phyloP scores from a whole-genome alignment of 2,797 vertebrate genomes.

The Rhincodon typus region DNA sequence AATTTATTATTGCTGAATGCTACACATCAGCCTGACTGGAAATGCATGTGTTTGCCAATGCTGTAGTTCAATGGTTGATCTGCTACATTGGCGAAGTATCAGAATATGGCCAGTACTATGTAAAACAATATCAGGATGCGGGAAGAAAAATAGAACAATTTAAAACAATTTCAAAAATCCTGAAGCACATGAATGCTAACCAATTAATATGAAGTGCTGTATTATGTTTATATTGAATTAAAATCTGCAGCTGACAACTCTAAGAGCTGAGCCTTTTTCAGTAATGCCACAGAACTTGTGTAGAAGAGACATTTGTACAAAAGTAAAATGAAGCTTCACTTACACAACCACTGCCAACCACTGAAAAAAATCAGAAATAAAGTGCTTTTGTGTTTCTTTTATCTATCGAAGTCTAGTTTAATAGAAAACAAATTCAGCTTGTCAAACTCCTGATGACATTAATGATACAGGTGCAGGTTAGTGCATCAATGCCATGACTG shows the following conservation, averaged over 20 bases:
- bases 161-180: background rate
- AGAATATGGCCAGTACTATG: background rate
- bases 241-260: background rate
- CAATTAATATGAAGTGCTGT: too few relatives aligned
- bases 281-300: background rate
- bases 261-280: background rate
- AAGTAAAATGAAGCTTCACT: background rate
- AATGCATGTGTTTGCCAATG: background rate
- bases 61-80: background rate
- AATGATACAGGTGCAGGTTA: background rate
- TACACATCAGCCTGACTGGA: background rate
- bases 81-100: background rate
- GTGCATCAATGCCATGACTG: background rate
- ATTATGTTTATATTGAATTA: background rate
- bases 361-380: background rate
- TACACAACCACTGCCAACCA: background rate
- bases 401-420: background rate
- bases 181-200: background rate
- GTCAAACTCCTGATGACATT: background rate
- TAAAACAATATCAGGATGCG: background rate
- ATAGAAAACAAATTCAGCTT: background rate
- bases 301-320: background rate
- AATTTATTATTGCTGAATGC: background rate
- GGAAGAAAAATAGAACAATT: background rate
- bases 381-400: background rate